Evolutionary conservation across 2,113 vertebrate species (phyloP).

Genomic region (Neotoma lepida): DNA sequence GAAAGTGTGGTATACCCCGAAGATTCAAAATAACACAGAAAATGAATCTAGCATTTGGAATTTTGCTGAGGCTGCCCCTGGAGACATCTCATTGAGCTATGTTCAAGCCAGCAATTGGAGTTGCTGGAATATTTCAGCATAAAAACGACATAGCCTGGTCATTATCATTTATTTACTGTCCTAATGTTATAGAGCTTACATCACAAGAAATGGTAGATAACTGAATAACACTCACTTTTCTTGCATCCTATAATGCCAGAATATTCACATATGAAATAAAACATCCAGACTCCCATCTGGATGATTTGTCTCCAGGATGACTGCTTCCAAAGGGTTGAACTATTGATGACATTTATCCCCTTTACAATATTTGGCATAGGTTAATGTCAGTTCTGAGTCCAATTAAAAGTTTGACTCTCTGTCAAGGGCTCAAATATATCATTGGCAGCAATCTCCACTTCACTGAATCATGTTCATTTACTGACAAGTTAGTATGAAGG

Average conservation of each 20-base stretch:
- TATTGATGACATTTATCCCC: background rate
- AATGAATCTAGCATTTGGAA: background rate
- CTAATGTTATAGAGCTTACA: background rate
- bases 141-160: background rate
- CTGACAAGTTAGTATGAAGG: conserved; percentile 1
- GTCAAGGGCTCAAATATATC: background rate
- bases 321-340: background rate
- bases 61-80: conserved; percentile 16
- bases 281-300: background rate
- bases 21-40: background rate
- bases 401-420: conserved; percentile 13
- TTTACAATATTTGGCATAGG: background rate
- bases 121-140: conserved; percentile 7
- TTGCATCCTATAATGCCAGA: conserved; percentile 11
- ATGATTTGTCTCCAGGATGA: background rate
- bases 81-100: background rate
- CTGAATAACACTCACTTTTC: background rate
- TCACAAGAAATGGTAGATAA: conserved; percentile 3
- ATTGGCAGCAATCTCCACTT: conserved; percentile 8
- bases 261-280: conserved; percentile 38
- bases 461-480: background rate
- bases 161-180: background rate
- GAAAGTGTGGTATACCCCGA: background rate
- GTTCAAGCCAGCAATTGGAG: background rate
- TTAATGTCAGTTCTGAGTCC: background rate